phyloP scores from a whole-genome alignment of 2,797 vertebrate species.

The Peromyscus aztecus region DNA sequence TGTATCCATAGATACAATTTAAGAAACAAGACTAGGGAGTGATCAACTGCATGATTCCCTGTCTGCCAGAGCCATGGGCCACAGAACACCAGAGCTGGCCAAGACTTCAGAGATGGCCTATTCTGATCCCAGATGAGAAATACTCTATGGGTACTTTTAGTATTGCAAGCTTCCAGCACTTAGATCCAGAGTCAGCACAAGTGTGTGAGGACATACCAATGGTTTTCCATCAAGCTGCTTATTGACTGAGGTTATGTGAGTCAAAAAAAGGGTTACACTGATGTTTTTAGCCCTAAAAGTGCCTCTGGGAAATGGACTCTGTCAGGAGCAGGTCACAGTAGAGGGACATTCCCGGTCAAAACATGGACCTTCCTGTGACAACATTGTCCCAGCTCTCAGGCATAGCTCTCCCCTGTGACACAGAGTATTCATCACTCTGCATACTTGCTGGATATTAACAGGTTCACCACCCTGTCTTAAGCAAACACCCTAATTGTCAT shows the following conservation, averaged over 20 bases:
- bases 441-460: background rate
- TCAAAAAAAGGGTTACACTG: background rate
- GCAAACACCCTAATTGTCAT: no score
- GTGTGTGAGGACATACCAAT: background rate
- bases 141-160: background rate
- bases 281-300: background rate
- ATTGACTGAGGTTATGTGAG: background rate
- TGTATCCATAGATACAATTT: background rate
- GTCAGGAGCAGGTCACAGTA: background rate
- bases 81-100: background rate
- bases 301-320: background rate
- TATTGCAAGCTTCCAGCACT: background rate
- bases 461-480: background rate
- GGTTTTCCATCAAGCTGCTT: background rate
- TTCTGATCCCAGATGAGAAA: background rate
- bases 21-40: background rate
- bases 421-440: background rate
- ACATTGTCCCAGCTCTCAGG: background rate
- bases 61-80: background rate
- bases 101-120: background rate
- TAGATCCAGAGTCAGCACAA: background rate
- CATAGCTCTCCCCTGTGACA: fast-evolving
- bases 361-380: background rate
- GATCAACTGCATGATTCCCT: background rate
- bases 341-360: background rate